Evolutionary conservation across 2,797 vertebrate genomes (phyloP), one percentile per base, ranked within the genome.

Genomic region (Sebastolobus altivelis): DNA sequence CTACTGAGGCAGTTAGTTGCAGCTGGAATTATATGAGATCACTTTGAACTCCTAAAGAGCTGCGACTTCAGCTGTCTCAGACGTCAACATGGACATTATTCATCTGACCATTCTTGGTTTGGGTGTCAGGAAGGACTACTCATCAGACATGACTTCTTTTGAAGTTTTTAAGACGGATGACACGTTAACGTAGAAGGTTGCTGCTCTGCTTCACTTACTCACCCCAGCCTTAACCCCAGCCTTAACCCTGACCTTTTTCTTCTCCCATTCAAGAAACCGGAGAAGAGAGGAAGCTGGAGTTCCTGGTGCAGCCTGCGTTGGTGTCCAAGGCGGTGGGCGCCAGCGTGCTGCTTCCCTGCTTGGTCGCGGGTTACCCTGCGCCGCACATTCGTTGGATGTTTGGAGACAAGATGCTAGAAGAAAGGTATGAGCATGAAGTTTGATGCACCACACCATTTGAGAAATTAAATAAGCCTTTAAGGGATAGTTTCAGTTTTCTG

Each of bases 331-430:
- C 94, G 16, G 55, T 87, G 11, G 97, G 97, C 6, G 93, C 96
- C 82, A 95, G 77, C 0, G 95, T 93, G 0, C 68, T 99, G 75
- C 91, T 99, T 46, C 96, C 98, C 0, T 99, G 98, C 10, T 94
- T 97, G 12, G 95, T 95, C 0, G 59, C 84, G 0, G 97, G 96
- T 4, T 94, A 90, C 89, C 98, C 98, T 5, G 9, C 78, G 0
- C 96, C 97, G 0, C 77, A 75, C 2, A 20, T 98, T 60, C 92
- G 90, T 6, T 99, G 98, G 98, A 96, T 92, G 84, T 88, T 95
- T 59, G 96, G 96, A 35, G 96, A 96, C 74, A 95, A 96, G 33
- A 78, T 81, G 22, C 75, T 97, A 0, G 93, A 95, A 55, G 93
- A 95, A 70, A 95, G 96, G 96, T 97, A 92, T 14, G 90, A 43